Conservation (phyloP, 2,888 invertebrate species). For the Rhyacophila evoluta region DNA sequence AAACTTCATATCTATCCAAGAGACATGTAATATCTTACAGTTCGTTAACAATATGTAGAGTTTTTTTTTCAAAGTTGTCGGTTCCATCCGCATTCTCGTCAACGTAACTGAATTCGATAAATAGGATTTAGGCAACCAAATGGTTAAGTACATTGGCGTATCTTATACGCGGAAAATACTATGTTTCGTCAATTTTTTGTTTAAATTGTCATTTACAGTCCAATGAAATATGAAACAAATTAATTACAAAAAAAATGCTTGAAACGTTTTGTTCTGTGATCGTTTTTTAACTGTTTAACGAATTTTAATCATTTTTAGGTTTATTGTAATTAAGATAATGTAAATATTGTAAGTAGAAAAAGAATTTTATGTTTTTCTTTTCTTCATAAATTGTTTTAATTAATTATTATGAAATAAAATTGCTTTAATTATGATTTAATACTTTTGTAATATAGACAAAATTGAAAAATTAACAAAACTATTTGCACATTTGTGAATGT, state of each 20-base stretch:
- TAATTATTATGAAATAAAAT: slow-evolving; percentile 41
- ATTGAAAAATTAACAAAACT: slow-evolving; percentile 32
- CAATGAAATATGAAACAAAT: too few species aligned
- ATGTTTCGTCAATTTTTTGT: too few species aligned
- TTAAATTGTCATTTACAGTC: too few species aligned
- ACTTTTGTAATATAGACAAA: slow-evolving; percentile 41
- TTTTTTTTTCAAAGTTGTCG: too few species aligned
- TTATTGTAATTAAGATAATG: slow-evolving; percentile 51
- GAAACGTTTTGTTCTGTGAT: slow-evolving; percentile 55
- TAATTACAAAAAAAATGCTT: slow-evolving; percentile 40
- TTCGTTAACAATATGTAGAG: too few species aligned
- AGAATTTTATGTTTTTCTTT: slow-evolving; percentile 33
- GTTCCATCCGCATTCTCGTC: too few species aligned
- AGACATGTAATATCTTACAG: too few species aligned
- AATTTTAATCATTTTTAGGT: slow-evolving; percentile 51
- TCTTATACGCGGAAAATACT: too few species aligned
- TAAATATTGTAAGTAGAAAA: slow-evolving; percentile 55
- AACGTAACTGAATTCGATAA: too few species aligned
- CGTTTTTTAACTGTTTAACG: slow-evolving; percentile 52
- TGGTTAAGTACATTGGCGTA: too few species aligned
- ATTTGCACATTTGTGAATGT: slow-evolving; percentile 25
- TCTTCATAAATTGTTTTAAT: slow-evolving; percentile 33
- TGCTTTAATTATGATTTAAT: slow-evolving; percentile 51
- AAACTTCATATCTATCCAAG: too few species aligned
- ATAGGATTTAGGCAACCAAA: too few species aligned